Percentiles rank a stretch among this genome's conserved stretches.
These are phyloP conservation scores for Borostomias antarcticus DNA, from an alignment of 2,797 vertebrate species.

Conservation along the genomic window DNA sequence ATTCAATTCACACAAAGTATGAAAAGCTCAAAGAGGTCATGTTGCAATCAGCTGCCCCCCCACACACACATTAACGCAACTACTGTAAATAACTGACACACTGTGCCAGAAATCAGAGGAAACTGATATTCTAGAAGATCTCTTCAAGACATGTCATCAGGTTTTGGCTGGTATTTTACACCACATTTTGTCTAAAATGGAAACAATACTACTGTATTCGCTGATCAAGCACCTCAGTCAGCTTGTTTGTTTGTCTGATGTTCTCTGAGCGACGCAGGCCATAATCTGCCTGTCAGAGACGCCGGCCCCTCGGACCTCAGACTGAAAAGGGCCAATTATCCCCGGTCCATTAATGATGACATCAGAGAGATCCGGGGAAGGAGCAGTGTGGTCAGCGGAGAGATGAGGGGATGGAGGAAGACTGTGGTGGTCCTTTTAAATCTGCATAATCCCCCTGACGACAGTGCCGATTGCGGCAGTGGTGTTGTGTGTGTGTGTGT, in stretches of 20 bases:
- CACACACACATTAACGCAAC: too few species aligned
- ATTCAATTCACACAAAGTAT: not conserved
- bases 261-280: conserved; percentile 6
- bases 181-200: not conserved
- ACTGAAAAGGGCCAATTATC: conserved; percentile 14
- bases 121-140: not conserved
- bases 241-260: conserved; percentile 15
- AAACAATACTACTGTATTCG: conserved; percentile 1
- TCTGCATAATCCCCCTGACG: conserved; percentile 38
- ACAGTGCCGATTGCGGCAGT: conserved; percentile 12
- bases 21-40: not conserved
- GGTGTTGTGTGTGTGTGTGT: too few species aligned
- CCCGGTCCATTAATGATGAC: not conserved
- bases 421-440: conserved; percentile 34
- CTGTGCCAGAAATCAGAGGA: conserved; percentile 1
- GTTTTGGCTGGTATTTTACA: not conserved
- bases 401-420: conserved; percentile 11
- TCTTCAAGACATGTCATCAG: not conserved
- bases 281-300: not conserved
- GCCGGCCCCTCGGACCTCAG: conserved; percentile 8
- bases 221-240: not conserved
- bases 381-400: not conserved
- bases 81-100: not conserved
- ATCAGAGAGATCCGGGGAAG: not conserved
- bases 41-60: too few species aligned